These are phyloP conservation scores for Drosophila navojoa DNA, from an alignment of 1,140 invertebrate species.

Conservation along the genomic window DNA sequence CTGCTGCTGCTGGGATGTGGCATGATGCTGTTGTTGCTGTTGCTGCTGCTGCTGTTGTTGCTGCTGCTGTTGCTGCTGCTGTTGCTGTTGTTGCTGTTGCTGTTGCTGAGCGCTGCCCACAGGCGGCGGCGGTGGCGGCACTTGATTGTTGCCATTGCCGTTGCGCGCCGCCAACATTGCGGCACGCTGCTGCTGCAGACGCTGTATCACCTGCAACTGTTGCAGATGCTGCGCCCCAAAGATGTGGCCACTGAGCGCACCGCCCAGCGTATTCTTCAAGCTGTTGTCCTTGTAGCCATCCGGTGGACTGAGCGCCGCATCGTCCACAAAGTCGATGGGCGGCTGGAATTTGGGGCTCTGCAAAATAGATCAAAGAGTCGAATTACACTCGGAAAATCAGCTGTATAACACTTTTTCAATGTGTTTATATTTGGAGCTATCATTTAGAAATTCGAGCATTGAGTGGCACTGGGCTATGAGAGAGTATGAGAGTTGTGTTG, in stretches of 20 bases:
- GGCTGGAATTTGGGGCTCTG: slow-evolving; percentile 86
- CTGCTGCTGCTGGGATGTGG: slow-evolving; percentile 51
- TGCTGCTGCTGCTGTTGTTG: slow-evolving; percentile 56
- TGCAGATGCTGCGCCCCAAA: slow-evolving; percentile 87
- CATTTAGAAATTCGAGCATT: too few species aligned
- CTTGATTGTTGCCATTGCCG: slow-evolving; percentile 53
- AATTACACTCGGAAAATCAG: background rate
- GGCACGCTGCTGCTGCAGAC: slow-evolving; percentile 84
- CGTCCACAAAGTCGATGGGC: slow-evolving; percentile 87
- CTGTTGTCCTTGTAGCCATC: slow-evolving; percentile 92
- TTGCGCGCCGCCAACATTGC: slow-evolving; percentile 83
- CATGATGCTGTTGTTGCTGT: slow-evolving; percentile 27
- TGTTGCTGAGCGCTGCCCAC: slow-evolving; percentile 53
- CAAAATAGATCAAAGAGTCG: slow-evolving; percentile 1
- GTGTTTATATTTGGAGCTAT: too few species aligned
- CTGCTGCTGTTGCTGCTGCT: slow-evolving; percentile 55
- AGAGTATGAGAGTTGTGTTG: background rate
- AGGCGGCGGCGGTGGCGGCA: slow-evolving; percentile 77
- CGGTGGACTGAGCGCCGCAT: slow-evolving; percentile 92
- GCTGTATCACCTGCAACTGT: slow-evolving; percentile 85
- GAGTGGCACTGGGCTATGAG: too few species aligned
- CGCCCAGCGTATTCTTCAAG: slow-evolving; percentile 85
- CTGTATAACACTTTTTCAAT: too few species aligned
- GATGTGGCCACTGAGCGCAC: slow-evolving; percentile 86
- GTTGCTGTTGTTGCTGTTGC: slow-evolving; percentile 48